phyloP scores from a whole-genome alignment of 2,888 invertebrate genomes.

The Mimumesa dahlbomi region DNA sequence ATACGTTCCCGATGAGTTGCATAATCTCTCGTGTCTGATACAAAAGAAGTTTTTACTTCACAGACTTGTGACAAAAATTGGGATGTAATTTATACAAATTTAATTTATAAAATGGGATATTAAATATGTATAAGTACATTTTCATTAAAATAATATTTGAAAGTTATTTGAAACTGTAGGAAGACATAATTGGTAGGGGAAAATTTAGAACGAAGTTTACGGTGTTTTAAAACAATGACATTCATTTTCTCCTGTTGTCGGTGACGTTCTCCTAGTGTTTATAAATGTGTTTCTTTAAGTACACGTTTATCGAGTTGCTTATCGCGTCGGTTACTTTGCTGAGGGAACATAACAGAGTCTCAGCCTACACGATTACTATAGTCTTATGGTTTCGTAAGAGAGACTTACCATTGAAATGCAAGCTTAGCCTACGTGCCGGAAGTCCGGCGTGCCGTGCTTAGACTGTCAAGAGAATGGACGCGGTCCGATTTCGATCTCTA shows the following conservation, averaged over 20 bases:
- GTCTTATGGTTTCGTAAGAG: conserved; percentile 54
- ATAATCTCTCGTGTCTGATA: no score
- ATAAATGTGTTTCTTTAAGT: not conserved
- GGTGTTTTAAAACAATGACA: not conserved
- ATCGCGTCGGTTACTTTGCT: conserved; percentile 24
- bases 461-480: conserved; percentile 60
- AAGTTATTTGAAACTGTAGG: not conserved
- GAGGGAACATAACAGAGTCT: conserved; percentile 11
- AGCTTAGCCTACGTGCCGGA: conserved; percentile 71
- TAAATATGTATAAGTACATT: no score
- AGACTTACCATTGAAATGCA: conserved; percentile 71
- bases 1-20: no score
- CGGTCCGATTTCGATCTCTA: conserved; percentile 60
- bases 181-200: not conserved
- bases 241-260: not conserved
- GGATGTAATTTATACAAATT: no score
- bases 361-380: conserved; percentile 40
- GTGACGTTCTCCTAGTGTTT: not conserved
- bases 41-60: no score
- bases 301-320: conserved; percentile 8
- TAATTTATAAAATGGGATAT: no score
- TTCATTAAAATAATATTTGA: no score
- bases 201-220: not conserved
- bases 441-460: conserved; percentile 66
- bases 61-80: no score